Evolutionary conservation across 2,888 invertebrate genomes (phyloP), one percentile per base, ranked within the genome.

Genomic region (Creontiades dilutus): DNA sequence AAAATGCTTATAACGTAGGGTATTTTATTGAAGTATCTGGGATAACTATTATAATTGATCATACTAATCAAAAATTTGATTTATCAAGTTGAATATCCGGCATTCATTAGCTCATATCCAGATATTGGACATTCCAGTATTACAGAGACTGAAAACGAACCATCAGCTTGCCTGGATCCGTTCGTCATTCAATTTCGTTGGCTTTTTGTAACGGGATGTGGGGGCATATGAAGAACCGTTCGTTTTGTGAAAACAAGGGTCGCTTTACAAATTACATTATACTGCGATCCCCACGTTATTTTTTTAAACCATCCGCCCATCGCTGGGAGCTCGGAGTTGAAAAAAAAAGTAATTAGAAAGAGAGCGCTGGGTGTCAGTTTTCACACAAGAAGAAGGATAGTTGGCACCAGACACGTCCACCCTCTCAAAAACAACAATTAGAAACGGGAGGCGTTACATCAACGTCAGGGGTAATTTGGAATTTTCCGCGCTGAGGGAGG

Each of bases 391-490:
- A 19, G 78, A 78, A 78, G 19, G 13, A 19, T 78, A 47, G 47
- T 46, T 78, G 78, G 78, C 16, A 78, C 78, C 37, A 37, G 46
- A 78, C 78, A 46, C 78, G 78, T 78, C 78, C 78, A 78, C 78
- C 78, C 37, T 16, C 78, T 78, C 16, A 46, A 78, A 78, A 78
- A 78, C 78, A 78, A 47, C 78, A 78, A 78, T 78, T 78, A 78
- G 78, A 78, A 78, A 78, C 78, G n/a, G 19, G 37, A 78, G 47
- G 78, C 78, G 19, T 78, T 78, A 78, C 78, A 78, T 78, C 78
- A 78, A 46, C 78, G 78, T 78, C 78, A 47, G 46, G 78, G 37
- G 78, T 78, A 27, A 78, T 78, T 78, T 78, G 47, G 78, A 47
- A 78, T 47, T 78, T 46, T 9, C 16, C 7, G 4, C n/a, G 47